These are phyloP conservation scores for Brevipalpus yothersi DNA, from an alignment of 1,140 invertebrate species.

Conservation along the genomic window DNA sequence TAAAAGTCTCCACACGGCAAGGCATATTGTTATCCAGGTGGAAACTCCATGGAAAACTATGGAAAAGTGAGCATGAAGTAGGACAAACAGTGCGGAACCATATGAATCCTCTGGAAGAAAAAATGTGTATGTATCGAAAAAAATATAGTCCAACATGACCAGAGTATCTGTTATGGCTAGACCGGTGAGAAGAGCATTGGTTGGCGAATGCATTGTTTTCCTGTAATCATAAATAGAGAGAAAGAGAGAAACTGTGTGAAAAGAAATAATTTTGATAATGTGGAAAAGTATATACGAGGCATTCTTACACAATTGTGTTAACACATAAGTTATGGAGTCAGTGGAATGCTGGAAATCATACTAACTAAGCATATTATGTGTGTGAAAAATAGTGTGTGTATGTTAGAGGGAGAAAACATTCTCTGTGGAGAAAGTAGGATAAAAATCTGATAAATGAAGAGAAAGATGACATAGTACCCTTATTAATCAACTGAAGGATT, in stretches of 20 bases:
- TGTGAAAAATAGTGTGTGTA: no score
- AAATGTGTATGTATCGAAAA: conserved; percentile 49
- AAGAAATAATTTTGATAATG: not conserved
- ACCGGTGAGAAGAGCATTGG: conserved; percentile 57
- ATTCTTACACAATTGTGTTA: no score
- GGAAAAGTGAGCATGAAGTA: conserved; percentile 36
- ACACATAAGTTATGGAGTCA: no score
- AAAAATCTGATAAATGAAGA: no score
- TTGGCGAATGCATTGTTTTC: conserved; percentile 53
- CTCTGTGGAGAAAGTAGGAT: no score
- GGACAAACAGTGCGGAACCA: conserved; percentile 37
- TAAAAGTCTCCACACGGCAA: conserved; percentile 78
- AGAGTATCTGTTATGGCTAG: conserved; percentile 58
- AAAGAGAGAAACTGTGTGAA: not conserved
- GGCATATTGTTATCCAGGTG: conserved; percentile 65
- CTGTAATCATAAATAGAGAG: not conserved
- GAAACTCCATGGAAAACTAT: conserved; percentile 68
- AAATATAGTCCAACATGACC: conserved; percentile 63
- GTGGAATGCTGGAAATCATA: no score
- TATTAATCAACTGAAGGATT: no score
- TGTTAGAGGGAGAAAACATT: no score
- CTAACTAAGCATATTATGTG: no score
- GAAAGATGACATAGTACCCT: no score
- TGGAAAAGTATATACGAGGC: not conserved
- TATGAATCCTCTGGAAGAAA: conserved; percentile 33